Evolutionary conservation across 2,113 vertebrate genomes (phyloP).

Genomic region (Macquaria australasica): DNA sequence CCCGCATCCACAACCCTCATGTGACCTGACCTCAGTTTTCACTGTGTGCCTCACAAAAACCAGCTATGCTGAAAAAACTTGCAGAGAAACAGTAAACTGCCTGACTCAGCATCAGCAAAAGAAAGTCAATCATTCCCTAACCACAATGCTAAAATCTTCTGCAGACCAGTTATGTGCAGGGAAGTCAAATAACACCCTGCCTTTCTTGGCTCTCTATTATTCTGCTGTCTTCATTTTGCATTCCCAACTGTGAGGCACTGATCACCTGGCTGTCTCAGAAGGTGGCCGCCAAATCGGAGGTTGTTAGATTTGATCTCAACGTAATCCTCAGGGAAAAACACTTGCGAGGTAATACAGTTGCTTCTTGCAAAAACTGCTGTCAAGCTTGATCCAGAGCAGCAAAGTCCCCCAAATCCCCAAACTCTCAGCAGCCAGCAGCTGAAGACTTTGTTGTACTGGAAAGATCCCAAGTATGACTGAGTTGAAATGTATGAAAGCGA

Average conservation of each 20-base stretch:
- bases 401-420: conserved; percentile 34
- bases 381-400: conserved; percentile 46
- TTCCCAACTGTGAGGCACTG: conserved; percentile 10
- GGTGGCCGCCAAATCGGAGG: conserved; percentile 11
- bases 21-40: conserved; percentile 25
- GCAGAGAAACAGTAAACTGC: conserved; percentile 30
- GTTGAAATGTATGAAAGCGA: conserved; percentile 40
- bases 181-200: conserved; percentile 30
- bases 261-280: conserved; percentile 11
- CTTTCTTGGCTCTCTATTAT: conserved; percentile 27
- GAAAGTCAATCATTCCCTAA: conserved; percentile 40
- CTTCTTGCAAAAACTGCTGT: conserved; percentile 50
- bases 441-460: conserved; percentile 54
- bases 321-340: conserved; percentile 1
- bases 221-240: conserved; percentile 24
- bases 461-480: conserved; percentile 51
- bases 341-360: conserved; percentile 29
- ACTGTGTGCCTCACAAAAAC: conserved; percentile 6
- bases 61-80: conserved; percentile 1
- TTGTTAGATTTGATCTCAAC: conserved; percentile 3
- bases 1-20: conserved; percentile 12
- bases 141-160: conserved; percentile 37
- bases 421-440: conserved; percentile 20
- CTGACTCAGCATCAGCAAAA: conserved; percentile 51
- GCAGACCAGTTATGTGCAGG: conserved; percentile 23